Conservation (phyloP, 2,797 vertebrate species). For the Cryptoblepharus egeriae region DNA sequence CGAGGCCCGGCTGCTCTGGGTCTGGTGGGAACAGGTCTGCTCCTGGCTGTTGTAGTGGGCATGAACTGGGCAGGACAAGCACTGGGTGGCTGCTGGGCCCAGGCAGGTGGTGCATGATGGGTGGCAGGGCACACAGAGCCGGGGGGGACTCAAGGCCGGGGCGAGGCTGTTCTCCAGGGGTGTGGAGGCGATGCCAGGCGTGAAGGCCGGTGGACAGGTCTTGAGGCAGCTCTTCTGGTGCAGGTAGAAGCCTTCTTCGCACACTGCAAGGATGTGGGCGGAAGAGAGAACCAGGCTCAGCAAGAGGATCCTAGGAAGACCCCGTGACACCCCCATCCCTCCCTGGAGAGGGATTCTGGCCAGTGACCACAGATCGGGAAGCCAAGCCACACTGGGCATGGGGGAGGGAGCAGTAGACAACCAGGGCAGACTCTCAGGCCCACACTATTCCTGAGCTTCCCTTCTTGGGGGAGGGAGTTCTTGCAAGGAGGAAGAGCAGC, state of each 20-base stretch:
- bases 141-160: conserved; percentile 78
- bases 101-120: conserved; percentile 89
- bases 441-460: too few relatives aligned
- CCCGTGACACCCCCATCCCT: too few relatives aligned
- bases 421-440: not conserved
- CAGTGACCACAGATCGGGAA: too few relatives aligned
- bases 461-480: not conserved
- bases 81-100: conserved; percentile 81
- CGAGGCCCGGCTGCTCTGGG: conserved; percentile 90
- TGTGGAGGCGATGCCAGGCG: conserved; percentile 55
- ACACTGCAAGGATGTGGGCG: conserved; percentile 79
- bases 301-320: accelerated
- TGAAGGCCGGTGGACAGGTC: conserved; percentile 86
- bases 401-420: not conserved
- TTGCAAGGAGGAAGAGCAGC: too few relatives aligned
- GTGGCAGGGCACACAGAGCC: conserved; percentile 88
- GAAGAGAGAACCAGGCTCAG: not conserved
- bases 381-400: too few relatives aligned
- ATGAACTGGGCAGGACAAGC: conserved; percentile 90
- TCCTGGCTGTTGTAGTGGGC: conserved; percentile 84
- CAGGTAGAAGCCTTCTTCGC: conserved; percentile 89
- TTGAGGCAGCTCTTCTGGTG: conserved; percentile 90
- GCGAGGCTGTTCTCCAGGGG: conserved; percentile 82
- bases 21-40: conserved; percentile 88
- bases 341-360: too few relatives aligned